A percentile compares a stretch with the other conserved stretches of the same genome.
phyloP scores from a whole-genome alignment of 2,797 vertebrate species.

The Balearica regulorum region DNA sequence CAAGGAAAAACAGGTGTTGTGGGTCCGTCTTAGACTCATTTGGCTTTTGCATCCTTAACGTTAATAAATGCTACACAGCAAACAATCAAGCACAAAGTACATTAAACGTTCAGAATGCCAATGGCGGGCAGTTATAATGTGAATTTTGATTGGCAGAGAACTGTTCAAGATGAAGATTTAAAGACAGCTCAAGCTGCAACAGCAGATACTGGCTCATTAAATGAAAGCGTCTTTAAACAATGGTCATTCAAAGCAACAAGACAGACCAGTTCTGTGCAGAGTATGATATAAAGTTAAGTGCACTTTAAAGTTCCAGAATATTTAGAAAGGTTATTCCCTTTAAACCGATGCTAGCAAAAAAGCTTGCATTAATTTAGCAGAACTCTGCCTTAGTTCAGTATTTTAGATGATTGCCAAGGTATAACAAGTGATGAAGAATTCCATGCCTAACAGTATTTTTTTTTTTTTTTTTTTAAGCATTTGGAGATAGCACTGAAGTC shows the following conservation, averaged over 20 bases:
- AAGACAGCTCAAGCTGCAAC: conserved; percentile 53
- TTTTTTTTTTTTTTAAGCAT: neutral
- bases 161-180: conserved; percentile 31
- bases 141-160: conserved; percentile 59
- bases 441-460: conserved; percentile 12
- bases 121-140: conserved; percentile 25
- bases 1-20: conserved; percentile 38
- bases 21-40: conserved; percentile 18
- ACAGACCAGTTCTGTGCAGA: conserved; percentile 58
- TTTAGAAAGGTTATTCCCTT: conserved; percentile 60
- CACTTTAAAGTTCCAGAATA: conserved; percentile 63
- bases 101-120: conserved; percentile 45
- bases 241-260: conserved; percentile 51
- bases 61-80: conserved; percentile 15
- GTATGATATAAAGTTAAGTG: conserved; percentile 63
- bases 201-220: conserved; percentile 55
- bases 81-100: conserved; percentile 54
- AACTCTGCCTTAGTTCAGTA: conserved; percentile 50
- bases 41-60: conserved; percentile 49
- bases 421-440: neutral
- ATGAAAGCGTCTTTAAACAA: conserved; percentile 55
- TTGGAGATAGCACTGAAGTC: conserved; percentile 27
- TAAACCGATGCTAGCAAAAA: conserved; percentile 25
- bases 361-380: conserved; percentile 49
- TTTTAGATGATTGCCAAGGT: conserved; percentile 29